Base-by-base conservation (phyloP, 2,797 vertebrate species). In the Enteromius thamalakanensis region DNA sequence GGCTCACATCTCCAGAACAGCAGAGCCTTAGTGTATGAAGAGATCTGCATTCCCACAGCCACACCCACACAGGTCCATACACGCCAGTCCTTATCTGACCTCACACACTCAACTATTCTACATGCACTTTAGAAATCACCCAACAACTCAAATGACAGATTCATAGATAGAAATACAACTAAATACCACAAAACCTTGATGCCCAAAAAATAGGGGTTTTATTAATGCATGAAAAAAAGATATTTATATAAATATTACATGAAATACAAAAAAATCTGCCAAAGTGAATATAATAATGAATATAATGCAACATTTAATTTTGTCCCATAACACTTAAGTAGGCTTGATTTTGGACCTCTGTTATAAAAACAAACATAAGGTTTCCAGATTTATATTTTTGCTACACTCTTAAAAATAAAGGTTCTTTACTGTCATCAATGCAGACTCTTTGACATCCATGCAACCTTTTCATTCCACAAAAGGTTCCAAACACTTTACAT, bases 21-120 rank as follows among this genome's bases (percentile, higher is more conserved):
- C 49, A 76, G 53, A 72, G 47, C 64, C 42, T 60, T 6, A 8
- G 26, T 60, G 4, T 65, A 67, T 8, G 34, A n/a, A 64, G 2
- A 75, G 51, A 58, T 12, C 77, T 47, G 58, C 65, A 82, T 74
- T 85, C 86, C 76, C 83, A 23, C 49, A 62, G 45, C 70, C 71
- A 17, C 87, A 76, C 77, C 85, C 83, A 88, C 85, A 70, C 87
- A 87, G 77, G 87, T 82, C 74, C 51, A 60, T 70, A 53, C 90
- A 82, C 62, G 90, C 86, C 71, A 42, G 37, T 71, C 71, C 55
- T 85, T 12, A 82, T 55, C 82, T 32, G 68, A 69, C 85, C 79
- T 37, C 40, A 47, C 67, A 37, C 68, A 42, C 34, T 1, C 19
- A 62, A 64, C 34, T 21, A 69, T 17, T 23, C 21, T n/a, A 12